Evolutionary conservation across 2,113 vertebrate genomes (phyloP).

Genomic region (Neomonachus schauinslandi): DNA sequence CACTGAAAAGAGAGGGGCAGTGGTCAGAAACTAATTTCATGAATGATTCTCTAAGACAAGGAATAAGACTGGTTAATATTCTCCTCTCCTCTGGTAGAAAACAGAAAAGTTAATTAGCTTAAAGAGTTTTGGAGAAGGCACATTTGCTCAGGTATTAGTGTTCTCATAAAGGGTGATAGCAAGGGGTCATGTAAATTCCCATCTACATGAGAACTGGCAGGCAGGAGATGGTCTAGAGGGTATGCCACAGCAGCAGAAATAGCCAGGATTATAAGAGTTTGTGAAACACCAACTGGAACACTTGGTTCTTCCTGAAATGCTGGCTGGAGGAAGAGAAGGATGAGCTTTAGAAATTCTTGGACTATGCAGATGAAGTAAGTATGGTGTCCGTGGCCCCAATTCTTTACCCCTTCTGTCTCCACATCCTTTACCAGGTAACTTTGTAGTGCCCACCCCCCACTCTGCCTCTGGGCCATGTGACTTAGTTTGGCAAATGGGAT

Average conservation of each 20-base stretch:
- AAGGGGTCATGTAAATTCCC: neutral
- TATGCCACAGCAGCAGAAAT: neutral
- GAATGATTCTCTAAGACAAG: neutral
- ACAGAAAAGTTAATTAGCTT: neutral
- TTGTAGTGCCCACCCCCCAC: neutral
- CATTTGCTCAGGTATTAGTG: neutral
- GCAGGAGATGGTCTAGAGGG: neutral
- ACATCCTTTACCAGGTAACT: neutral
- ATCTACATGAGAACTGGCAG: neutral
- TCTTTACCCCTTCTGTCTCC: neutral
- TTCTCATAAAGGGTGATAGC: neutral
- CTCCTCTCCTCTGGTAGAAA: neutral
- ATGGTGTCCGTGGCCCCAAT: no score
- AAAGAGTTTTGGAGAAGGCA: neutral
- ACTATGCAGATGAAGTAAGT: neutral
- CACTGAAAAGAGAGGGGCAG: neutral
- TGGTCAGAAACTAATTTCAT: neutral
- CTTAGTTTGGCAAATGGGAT: neutral
- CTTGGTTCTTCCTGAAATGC: neutral
- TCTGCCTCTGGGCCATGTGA: neutral
- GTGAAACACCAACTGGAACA: neutral
- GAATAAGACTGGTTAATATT: neutral
- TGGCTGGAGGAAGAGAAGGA: neutral
- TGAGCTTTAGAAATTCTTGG: neutral
- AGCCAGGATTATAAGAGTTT: neutral